Evolutionary conservation across 2,888 invertebrate species (phyloP).

Genomic region (Pheosia gnoma): DNA sequence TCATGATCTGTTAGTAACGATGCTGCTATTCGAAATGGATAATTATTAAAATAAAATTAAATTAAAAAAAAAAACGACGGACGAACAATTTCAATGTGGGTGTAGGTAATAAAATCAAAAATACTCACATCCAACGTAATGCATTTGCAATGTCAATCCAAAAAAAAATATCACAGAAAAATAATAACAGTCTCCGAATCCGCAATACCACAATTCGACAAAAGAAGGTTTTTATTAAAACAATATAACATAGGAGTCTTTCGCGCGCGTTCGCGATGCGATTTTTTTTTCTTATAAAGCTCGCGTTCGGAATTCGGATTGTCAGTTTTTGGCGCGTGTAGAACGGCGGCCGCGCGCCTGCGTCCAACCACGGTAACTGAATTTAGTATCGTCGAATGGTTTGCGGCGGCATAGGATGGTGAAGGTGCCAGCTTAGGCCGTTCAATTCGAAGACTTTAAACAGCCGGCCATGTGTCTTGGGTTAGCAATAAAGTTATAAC

Average conservation of each 20-base stretch:
- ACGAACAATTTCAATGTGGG: constrained; percentile 70
- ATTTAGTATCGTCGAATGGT: constrained; percentile 77
- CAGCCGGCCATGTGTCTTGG: constrained; percentile 28
- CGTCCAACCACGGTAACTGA: constrained; percentile 78
- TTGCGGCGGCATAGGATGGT: constrained; percentile 66
- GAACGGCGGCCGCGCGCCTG: constrained; percentile 76
- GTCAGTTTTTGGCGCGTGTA: constrained; percentile 71
- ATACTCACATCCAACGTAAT: constrained; percentile 78
- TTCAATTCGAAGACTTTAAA: constrained; percentile 43
- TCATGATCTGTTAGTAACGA: constrained; percentile 5
- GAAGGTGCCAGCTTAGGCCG: constrained; percentile 68
- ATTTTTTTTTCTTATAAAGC: constrained; percentile 52
- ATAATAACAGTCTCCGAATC: constrained; percentile 37
- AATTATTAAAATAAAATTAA: neutral
- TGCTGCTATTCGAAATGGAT: neutral
- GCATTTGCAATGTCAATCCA: constrained; percentile 73
- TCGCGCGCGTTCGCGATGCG: constrained; percentile 35
- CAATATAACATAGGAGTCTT: constrained; percentile 32
- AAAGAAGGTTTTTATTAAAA: constrained; percentile 38
- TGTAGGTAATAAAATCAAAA: constrained; percentile 48
- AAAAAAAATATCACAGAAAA: constrained; percentile 56
- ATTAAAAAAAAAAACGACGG: constrained; percentile 51
- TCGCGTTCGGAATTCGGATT: constrained; percentile 55
- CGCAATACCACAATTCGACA: constrained; percentile 33
- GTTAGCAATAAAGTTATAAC: neutral